A percentile compares a stretch with the other conserved stretches of the same genome.
phyloP scores from a whole-genome alignment of 2,888 invertebrate species.

The Tenthredo notha region DNA sequence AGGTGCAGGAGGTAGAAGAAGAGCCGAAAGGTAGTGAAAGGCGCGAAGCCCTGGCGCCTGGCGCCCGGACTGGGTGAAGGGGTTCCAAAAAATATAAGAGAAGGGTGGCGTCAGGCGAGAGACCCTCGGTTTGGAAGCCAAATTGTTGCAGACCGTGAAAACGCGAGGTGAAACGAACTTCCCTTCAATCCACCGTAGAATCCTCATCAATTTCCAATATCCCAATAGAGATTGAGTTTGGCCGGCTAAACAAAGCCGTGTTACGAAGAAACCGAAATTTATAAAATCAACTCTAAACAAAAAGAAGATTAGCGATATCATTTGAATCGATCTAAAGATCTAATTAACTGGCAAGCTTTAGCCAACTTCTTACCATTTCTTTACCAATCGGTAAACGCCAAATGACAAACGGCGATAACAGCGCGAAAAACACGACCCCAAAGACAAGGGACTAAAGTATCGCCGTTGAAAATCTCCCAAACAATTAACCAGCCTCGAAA shows the following conservation, averaged over 20 bases:
- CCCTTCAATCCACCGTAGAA: background rate
- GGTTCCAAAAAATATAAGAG: conserved; percentile 45
- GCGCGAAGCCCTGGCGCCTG: conserved; percentile 75
- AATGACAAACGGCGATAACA: conserved; percentile 1
- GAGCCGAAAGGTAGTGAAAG: conserved; percentile 58
- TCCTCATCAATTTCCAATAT: conserved; percentile 26
- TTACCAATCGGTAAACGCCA: background rate
- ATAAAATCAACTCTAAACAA: background rate
- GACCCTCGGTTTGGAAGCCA: conserved; percentile 43
- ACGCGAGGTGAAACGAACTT: conserved; percentile 37
- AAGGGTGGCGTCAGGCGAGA: conserved; percentile 45
- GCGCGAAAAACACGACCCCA: conserved; percentile 29
- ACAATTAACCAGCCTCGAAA: conserved; percentile 75
- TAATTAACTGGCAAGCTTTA: background rate
- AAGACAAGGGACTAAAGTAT: conserved; percentile 60
- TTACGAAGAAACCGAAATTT: background rate
- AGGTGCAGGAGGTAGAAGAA: conserved; percentile 41
- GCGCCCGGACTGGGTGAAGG: conserved; percentile 63
- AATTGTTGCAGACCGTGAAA: conserved; percentile 50
- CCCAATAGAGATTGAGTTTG: conserved; percentile 5
- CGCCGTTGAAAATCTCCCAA: conserved; percentile 69
- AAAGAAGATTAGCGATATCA: background rate
- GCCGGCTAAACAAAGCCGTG: background rate
- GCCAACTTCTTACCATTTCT: background rate
- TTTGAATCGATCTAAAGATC: background rate